Evolutionary conservation across 2,797 vertebrate species (phyloP).

Genomic region (Ciconia nigra): DNA sequence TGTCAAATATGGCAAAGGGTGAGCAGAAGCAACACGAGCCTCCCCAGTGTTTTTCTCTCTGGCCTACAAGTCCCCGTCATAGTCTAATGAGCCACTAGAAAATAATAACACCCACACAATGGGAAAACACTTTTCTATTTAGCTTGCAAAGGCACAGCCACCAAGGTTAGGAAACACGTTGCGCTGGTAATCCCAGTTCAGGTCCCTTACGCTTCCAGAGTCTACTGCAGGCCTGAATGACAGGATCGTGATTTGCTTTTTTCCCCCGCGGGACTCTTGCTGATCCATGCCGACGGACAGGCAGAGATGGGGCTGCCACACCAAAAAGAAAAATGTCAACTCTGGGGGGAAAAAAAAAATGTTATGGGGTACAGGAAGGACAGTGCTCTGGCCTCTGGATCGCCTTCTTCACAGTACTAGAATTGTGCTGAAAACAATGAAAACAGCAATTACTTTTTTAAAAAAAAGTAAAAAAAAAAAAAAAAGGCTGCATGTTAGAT

Average conservation of each 20-base stretch:
- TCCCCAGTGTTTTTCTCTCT: not conserved
- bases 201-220: not conserved
- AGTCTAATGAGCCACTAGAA: not conserved
- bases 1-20: not conserved
- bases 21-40: not conserved
- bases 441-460: not conserved
- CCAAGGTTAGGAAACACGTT: not conserved
- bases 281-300: fast-evolving
- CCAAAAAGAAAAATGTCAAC: not conserved
- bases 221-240: not conserved
- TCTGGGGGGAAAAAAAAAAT: fast-evolving
- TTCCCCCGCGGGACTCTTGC: not conserved
- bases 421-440: not conserved
- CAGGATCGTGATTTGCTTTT: not conserved
- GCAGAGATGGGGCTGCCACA: not conserved
- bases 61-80: fast-evolving
- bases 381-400: not conserved
- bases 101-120: not conserved
- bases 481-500: not conserved
- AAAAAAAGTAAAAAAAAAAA: not conserved
- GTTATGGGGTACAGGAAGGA: not conserved
- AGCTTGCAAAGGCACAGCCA: not conserved
- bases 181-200: not conserved
- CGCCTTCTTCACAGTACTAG: not conserved
- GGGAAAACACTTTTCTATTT: not conserved